Evolutionary conservation across 2,888 invertebrate genomes (phyloP), one percentile per base, ranked within the genome.

Genomic region (Magallana nippona): DNA sequence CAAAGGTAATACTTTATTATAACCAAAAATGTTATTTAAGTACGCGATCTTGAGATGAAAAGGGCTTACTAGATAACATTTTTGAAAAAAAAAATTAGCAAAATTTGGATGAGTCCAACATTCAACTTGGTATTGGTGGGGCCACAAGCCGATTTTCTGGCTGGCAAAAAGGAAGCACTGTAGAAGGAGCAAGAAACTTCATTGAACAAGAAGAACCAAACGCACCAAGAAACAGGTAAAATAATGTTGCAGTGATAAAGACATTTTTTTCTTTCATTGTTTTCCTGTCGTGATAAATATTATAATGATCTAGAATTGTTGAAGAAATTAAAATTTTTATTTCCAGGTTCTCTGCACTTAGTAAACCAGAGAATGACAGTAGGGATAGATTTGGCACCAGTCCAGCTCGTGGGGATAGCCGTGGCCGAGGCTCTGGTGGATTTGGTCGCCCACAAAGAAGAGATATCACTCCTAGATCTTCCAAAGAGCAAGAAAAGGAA

Each of bases 101-200:
- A 87, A 88, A 89, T 85, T 90, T 93, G 55, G 94, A 93, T 86
- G 94, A 94, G 71, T 85, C 84, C 56, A 92, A 91, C 78, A 93
- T 94, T 63, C 93, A 94, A 84, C 90, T 94, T 44, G 94, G 94
- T 5, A 94, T 94, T 15, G 93, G 93, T 62, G 92, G 92, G 81
- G 93, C 93, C 56, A 90, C 91, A 80, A 88, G 88, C 13, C 86
- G 91, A 78, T 91, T 91, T 86, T 87, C 89, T 55, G 91, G 89
- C 81, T 94, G 94, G 94, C 91, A 92, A 17, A 87, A 92, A 27
- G 94, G 94, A 44, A 94, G 94, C 85, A 93, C 92, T 84, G 93
- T 93, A 71, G 93, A 92, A 15, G 91, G 91, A 19, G 87, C 88
- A 10, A 89, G 88, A 81, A 88, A 89, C 11, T 90, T 91, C 11